phyloP scores from a whole-genome alignment of 1,140 invertebrate species.

The Cyrtorhinus lividipennis region DNA sequence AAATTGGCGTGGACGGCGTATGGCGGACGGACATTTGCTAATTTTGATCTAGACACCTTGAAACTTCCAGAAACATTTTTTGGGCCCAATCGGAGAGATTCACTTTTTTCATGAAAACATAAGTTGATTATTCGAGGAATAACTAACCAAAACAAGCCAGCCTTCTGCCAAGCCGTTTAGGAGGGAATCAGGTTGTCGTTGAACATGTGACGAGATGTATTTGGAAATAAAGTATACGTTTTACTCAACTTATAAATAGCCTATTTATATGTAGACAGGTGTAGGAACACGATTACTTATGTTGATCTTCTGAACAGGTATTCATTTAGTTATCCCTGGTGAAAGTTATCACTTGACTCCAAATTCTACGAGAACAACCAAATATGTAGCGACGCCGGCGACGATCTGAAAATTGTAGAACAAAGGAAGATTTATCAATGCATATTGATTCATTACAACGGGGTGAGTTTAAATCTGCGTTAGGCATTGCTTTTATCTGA shows the following conservation, averaged over 20 bases:
- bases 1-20: no score
- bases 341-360: background rate
- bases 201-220: background rate
- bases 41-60: no score
- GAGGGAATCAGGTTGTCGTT: no score
- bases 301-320: background rate
- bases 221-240: background rate
- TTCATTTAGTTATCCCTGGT: background rate
- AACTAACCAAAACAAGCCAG: no score
- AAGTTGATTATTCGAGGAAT: no score
- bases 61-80: no score
- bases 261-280: background rate
- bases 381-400: background rate
- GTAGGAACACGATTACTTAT: background rate
- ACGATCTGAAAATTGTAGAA: background rate
- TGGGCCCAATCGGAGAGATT: no score
- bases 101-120: no score
- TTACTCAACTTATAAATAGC: background rate
- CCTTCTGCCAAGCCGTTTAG: no score
- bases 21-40: no score
- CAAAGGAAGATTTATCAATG: background rate
- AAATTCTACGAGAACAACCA: background rate
- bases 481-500: background rate
- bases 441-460: background rate
- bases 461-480: no score